A percentile compares a stretch with the other conserved stretches of the same genome.
These are phyloP conservation scores for Brienomyrus brachyistius DNA, from an alignment of 2,113 vertebrate genomes.

Conservation along the genomic window DNA sequence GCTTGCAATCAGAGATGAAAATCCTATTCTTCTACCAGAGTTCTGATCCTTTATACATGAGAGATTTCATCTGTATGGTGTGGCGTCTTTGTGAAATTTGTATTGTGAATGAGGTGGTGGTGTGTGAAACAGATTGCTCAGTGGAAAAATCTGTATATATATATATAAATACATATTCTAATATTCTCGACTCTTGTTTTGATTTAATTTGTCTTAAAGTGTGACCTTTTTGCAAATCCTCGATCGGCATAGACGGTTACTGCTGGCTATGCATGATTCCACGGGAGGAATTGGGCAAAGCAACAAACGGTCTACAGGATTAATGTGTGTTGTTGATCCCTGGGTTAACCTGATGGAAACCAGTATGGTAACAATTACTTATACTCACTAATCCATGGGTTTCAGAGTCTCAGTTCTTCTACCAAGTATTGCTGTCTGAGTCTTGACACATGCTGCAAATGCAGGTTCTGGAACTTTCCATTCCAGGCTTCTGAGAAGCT, in stretches of 20 bases:
- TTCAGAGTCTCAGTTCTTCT: neutral
- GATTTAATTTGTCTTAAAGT: neutral
- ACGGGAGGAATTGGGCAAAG: neutral
- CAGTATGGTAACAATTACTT: neutral
- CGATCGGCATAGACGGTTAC: neutral
- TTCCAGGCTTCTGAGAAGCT: neutral
- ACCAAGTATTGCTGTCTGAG: neutral
- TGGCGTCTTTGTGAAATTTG: conserved; percentile 58
- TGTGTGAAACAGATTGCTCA: conserved; percentile 46
- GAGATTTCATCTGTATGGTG: conserved; percentile 54
- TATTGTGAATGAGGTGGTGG: conserved; percentile 61
- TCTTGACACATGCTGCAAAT: neutral
- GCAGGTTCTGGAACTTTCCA: neutral
- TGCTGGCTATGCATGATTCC: neutral
- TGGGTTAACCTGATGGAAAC: neutral
- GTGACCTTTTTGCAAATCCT: neutral
- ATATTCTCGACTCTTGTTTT: conserved; percentile 28
- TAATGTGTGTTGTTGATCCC: neutral
- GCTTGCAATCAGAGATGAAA: conserved; percentile 38
- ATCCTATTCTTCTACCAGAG: conserved; percentile 68
- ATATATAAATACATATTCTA: conserved; percentile 46
- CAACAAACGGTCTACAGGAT: neutral
- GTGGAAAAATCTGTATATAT: conserved; percentile 52
- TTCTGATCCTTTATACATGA: conserved; percentile 55
- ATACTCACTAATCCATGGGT: neutral